Conservation (phyloP, 1,140 invertebrate genomes). For the Scaptomyza graminum region DNA sequence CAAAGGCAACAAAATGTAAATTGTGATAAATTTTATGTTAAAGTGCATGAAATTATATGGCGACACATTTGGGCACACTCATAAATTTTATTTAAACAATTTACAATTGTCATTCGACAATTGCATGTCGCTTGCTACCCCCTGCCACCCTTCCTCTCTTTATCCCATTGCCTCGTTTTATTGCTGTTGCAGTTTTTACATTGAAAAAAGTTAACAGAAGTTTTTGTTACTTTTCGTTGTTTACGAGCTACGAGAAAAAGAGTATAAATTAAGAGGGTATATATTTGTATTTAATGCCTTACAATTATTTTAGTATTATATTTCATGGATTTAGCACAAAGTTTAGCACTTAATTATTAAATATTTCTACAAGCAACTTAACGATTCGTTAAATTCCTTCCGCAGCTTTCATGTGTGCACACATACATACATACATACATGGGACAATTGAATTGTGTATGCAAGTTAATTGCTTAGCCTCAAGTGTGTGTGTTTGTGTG, state of each 20-base stretch:
- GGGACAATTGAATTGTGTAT: no score
- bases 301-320: no score
- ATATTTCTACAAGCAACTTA: no score
- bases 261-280: background rate
- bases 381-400: no score
- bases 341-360: no score
- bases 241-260: no score
- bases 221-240: constrained; percentile 1
- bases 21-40: constrained; percentile 82
- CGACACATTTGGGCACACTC: constrained; percentile 80
- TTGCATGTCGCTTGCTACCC: constrained; percentile 63
- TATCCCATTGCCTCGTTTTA: background rate
- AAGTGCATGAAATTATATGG: constrained; percentile 82
- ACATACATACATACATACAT: no score
- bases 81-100: constrained; percentile 83
- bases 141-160: background rate
- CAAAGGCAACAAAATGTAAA: constrained; percentile 71
- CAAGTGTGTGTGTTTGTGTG: background rate
- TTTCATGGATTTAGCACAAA: no score
- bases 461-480: constrained; percentile 15
- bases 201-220: constrained; percentile 6
- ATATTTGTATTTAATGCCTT: background rate
- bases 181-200: constrained; percentile 18
- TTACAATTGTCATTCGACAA: constrained; percentile 79
- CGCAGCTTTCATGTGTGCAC: no score